Evolutionary conservation across 2,888 invertebrate species (phyloP).

Genomic region (Thyatira batis): DNA sequence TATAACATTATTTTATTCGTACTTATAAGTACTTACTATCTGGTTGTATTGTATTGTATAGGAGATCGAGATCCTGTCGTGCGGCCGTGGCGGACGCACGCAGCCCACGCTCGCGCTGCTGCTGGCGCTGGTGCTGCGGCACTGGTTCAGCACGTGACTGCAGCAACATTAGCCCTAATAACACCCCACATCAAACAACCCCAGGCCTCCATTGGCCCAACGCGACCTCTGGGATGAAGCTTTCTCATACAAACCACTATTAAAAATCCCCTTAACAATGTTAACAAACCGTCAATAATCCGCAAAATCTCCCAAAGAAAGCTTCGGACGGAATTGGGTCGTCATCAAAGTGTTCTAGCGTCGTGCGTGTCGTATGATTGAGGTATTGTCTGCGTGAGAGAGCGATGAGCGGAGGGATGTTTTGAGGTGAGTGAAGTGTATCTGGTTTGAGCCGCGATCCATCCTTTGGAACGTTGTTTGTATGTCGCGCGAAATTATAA

Average conservation of each 20-base stretch:
- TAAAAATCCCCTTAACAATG: slow-evolving; percentile 6
- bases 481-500: slow-evolving; percentile 38
- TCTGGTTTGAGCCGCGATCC: slow-evolving; percentile 16
- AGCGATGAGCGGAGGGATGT: slow-evolving; percentile 31
- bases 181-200: slow-evolving; percentile 19
- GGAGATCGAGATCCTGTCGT: slow-evolving; percentile 86
- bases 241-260: slow-evolving; percentile 14
- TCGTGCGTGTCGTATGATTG: slow-evolving; percentile 39
- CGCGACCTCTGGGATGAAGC: slow-evolving; percentile 30
- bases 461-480: slow-evolving; percentile 23
- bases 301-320: slow-evolving; percentile 31
- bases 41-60: too few relatives aligned
- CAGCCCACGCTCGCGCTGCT: slow-evolving; percentile 47
- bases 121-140: slow-evolving; percentile 45
- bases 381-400: slow-evolving; percentile 46
- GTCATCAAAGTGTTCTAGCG: slow-evolving; percentile 50
- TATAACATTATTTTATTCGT: too few relatives aligned
- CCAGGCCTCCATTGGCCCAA: slow-evolving; percentile 18
- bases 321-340: slow-evolving; percentile 39
- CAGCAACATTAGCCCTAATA: slow-evolving; percentile 23
- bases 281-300: slow-evolving; percentile 12
- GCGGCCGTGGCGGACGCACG: slow-evolving; percentile 74
- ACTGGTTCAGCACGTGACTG: slow-evolving; percentile 68
- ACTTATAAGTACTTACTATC: too few relatives aligned
- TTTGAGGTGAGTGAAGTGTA: neutral